Conservation (phyloP, 2,113 vertebrate species). For the Todiramphus chloris region DNA sequence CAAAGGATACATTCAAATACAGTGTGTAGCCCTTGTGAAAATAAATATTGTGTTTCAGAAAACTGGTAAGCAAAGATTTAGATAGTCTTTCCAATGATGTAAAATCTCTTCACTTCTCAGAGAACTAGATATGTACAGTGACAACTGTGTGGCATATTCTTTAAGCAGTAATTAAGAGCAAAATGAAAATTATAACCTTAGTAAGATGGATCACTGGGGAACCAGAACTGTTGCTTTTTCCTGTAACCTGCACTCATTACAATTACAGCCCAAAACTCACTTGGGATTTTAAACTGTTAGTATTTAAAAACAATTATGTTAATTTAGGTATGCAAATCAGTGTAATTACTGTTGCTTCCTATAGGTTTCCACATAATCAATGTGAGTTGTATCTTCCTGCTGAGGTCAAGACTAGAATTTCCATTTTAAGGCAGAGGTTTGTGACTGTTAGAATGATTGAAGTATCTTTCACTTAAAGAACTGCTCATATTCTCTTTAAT, state of each 20-base stretch:
- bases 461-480: neutral
- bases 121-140: neutral
- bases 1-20: neutral
- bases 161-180: constrained; percentile 31
- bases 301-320: constrained; percentile 62
- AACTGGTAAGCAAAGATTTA: neutral
- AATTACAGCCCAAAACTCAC: constrained; percentile 35
- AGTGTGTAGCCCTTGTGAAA: neutral
- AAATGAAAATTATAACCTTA: constrained; percentile 38
- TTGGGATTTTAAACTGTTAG: constrained; percentile 47
- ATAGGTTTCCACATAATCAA: constrained; percentile 52
- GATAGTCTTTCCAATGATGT: neutral
- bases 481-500: neutral
- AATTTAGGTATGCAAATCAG: constrained; percentile 40
- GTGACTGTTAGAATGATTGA: neutral
- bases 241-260: constrained; percentile 28
- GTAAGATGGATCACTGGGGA: constrained; percentile 14
- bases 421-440: neutral
- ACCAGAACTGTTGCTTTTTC: constrained; percentile 41
- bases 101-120: neutral
- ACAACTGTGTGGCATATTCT: neutral
- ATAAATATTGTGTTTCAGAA: neutral
- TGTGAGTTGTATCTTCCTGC: neutral
- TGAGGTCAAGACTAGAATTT: constrained; percentile 28
- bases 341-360: constrained; percentile 52